Base-by-base conservation (phyloP, 2,888 invertebrate species). In the Tipula unca region DNA sequence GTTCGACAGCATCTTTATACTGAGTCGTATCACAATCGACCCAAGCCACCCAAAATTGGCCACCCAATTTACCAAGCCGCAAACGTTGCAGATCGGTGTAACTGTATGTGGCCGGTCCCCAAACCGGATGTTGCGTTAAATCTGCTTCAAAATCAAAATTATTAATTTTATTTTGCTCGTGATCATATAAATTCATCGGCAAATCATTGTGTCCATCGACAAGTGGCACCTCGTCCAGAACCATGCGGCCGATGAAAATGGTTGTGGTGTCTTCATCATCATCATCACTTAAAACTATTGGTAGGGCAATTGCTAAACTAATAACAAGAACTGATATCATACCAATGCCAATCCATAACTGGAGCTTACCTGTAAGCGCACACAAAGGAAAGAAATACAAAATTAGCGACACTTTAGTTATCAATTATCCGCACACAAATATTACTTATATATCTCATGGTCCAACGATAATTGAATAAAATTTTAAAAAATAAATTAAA, bases 11-110 rank as follows among this genome's bases (percentile, higher is more conserved):
- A 88, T 94, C 93, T 87, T 92, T 91, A 87, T 92, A 91, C 87
- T 93, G 92, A 0, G 92, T 89, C 14, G 88, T 87, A 85, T 14
- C 85, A 88, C 94, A 94, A 0, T 88, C 88, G 0, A 91, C 92
- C 87, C 93, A 94, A 1, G 93, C 93, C 0, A 92, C 92, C 93
- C 93, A 94, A 88, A 94, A 93, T 93, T 93, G 93, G 13, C 92
- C 93, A 13, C 92, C 93, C 1, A 93, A 89, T 90, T 91, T 92
- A 85, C 93, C 93, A 86, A 89, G 86, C 82, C 88, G 88, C 36
- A 93, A 88, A 85, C 93, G 89, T 0, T 91, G 91, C 20, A 93
- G 90, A 89, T 93, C 93, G 0, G 93, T 93, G 87, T 90, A 91
- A 85, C 91, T 91, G 3, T 87, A 87, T 0, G 85, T 87, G 6